Conservation (phyloP, 2,113 vertebrate genomes). For the Leptobrachium ailaonicum region DNA sequence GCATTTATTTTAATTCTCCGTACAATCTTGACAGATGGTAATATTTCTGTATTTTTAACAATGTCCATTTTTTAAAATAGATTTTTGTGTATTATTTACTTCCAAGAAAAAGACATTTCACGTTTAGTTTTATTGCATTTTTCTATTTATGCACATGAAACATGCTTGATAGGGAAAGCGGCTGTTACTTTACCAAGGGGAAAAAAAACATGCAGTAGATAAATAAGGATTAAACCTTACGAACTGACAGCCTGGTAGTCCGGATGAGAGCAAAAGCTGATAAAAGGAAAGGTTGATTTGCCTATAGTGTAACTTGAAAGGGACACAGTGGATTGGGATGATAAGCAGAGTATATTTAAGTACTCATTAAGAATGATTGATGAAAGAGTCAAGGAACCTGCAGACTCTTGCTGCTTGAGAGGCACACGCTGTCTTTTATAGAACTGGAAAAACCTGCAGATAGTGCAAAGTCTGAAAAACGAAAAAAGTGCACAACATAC, state of each 20-base stretch:
- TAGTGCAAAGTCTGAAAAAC: neutral
- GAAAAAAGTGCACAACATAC: neutral
- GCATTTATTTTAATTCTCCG: too few species aligned
- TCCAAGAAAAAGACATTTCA: neutral
- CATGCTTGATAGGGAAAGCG: neutral
- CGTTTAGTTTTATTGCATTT: too few species aligned
- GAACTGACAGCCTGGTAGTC: conserved; percentile 29
- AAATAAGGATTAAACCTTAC: conserved; percentile 33
- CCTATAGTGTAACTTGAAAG: conserved; percentile 26
- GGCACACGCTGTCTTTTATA: neutral
- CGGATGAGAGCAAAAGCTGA: conserved; percentile 8
- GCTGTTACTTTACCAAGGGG: neutral
- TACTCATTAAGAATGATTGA: conserved; percentile 38
- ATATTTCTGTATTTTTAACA: too few species aligned
- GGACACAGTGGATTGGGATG: conserved; percentile 31
- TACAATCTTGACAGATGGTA: too few species aligned
- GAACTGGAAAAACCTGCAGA: neutral
- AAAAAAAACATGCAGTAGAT: conserved; percentile 17
- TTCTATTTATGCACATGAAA: too few species aligned
- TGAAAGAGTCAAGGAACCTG: conserved; percentile 18
- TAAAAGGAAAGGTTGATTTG: conserved; percentile 36
- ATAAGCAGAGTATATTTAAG: conserved; percentile 30
- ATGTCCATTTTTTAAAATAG: too few species aligned
- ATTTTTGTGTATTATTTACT: too few species aligned
- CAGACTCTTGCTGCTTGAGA: conserved; percentile 4